A percentile compares a stretch with the other conserved stretches of the same genome.
These are phyloP conservation scores for Ectemnius lituratus DNA, from an alignment of 2,888 invertebrate species.

Conservation along the genomic window DNA sequence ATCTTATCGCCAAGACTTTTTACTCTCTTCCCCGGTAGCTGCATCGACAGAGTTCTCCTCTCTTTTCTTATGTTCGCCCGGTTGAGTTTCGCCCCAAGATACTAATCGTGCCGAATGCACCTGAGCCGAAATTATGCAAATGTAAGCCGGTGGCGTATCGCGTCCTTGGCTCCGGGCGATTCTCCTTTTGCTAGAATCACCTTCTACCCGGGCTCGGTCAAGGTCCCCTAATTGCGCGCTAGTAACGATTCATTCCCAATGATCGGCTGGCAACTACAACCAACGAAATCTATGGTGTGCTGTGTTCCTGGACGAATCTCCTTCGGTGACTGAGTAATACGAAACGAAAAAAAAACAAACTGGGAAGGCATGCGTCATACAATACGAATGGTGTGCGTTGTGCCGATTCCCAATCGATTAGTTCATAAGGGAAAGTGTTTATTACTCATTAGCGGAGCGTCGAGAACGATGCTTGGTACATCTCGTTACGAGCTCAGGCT, in stretches of 20 bases:
- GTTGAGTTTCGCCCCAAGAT: not conserved
- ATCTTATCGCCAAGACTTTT: conserved; percentile 3
- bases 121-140: conserved; percentile 53
- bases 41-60: not conserved
- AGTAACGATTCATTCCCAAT: conserved; percentile 19
- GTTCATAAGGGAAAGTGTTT: conserved; percentile 53
- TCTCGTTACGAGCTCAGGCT: not conserved
- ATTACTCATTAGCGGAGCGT: conserved; percentile 39
- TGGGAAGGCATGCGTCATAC: conserved; percentile 19
- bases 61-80: not conserved
- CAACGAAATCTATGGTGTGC: not conserved
- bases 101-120: conserved; percentile 16
- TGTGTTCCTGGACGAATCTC: conserved; percentile 4
- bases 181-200: conserved; percentile 8
- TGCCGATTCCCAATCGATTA: conserved; percentile 56
- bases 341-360: conserved; percentile 1
- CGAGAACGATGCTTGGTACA: conserved; percentile 7
- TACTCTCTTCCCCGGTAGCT: conserved; percentile 8
- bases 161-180: conserved; percentile 33
- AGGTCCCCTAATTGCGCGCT: conserved; percentile 42
- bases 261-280: conserved; percentile 10
- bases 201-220: conserved; percentile 18
- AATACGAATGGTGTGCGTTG: conserved; percentile 29
- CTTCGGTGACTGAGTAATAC: conserved; percentile 10
- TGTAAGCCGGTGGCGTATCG: conserved; percentile 29